Evolutionary conservation across 2,888 invertebrate species (phyloP), one percentile per base, ranked within the genome.

Genomic region (Hyposoter dolosus): DNA sequence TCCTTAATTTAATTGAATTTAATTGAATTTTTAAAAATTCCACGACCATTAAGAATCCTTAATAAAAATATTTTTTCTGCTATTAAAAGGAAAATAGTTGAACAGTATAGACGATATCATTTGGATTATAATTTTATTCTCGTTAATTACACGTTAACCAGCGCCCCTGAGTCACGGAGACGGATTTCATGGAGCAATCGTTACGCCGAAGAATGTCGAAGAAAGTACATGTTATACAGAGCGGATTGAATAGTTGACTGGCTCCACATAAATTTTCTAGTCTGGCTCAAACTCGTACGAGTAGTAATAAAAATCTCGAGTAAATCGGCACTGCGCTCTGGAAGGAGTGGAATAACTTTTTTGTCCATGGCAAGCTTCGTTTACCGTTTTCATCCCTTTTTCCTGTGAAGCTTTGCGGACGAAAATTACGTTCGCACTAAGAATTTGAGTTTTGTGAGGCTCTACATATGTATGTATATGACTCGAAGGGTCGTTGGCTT

Each of bases 401-500:
- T 76, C 63, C 63, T 60, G 32, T 35, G 32, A 23, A 78, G 66
- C 77, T 77, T 69, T 63, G 32, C 82, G 69, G 43, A 69, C 23
- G 32, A 72, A 50, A 79, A 63, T 50, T 65, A 79, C 69, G 65
- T 79, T 82, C 69, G 45, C 45, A 12, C 79, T 66, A 15, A 35
- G 78, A 81, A 63, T 74, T 74, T n/a, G 32, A 23, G n/a, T 63
- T 10, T 65, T 45, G 76, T 10, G 28, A 3, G 17, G 23, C 45
- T 28, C 4, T 10, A 15, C 19, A 43, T 60, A 35, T 17, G 69
- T 19, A 10, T 40, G 28, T 10, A 17, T 43, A 3, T 19, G 3
- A 3, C 15, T 6, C 35, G 12, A 35, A 66, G 32, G 83, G 80
- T 83, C 83, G 77, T 81, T 78, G 83, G 68, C 76, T 81, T 32